A percentile compares a stretch with the other conserved stretches of the same genome.
Conservation (phyloP, 1,140 invertebrate species). For the Solen grandis region DNA sequence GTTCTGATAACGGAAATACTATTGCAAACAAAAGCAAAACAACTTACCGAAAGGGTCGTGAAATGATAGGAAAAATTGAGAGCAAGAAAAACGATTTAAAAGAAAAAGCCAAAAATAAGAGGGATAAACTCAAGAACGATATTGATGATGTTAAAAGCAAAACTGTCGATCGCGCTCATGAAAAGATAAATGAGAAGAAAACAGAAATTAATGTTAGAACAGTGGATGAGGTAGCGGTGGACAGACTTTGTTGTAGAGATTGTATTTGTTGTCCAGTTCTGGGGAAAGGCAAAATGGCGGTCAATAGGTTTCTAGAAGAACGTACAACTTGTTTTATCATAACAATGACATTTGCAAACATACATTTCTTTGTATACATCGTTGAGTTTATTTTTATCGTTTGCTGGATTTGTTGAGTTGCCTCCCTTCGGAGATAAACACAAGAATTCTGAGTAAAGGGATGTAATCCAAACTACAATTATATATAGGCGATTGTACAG, state of each 20-base stretch:
- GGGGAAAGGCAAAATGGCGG: too few species aligned
- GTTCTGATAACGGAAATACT: background rate
- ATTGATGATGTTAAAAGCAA: background rate
- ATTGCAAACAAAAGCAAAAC: background rate
- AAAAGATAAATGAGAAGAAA: conserved; percentile 1
- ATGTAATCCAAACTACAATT: too few species aligned
- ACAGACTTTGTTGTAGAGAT: too few species aligned
- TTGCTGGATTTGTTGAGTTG: conserved; percentile 18
- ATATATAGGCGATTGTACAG: too few species aligned
- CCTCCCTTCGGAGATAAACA: too few species aligned
- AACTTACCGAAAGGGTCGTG: background rate
- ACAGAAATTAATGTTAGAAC: conserved; percentile 14
- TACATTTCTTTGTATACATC: conserved; percentile 18
- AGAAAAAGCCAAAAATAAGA: background rate
- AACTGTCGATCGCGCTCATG: background rate
- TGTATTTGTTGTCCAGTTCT: too few species aligned
- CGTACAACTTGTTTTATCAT: conserved; percentile 32
- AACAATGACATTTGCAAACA: conserved; percentile 1
- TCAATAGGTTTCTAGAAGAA: too few species aligned
- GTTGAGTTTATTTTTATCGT: conserved; percentile 13
- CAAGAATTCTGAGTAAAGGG: too few species aligned
- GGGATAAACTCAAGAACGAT: background rate
- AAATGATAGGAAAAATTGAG: background rate
- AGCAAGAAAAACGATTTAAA: background rate
- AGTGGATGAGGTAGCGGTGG: too few species aligned